Base-by-base conservation (phyloP, 2,797 vertebrate species). In the Sebastes goodei region DNA sequence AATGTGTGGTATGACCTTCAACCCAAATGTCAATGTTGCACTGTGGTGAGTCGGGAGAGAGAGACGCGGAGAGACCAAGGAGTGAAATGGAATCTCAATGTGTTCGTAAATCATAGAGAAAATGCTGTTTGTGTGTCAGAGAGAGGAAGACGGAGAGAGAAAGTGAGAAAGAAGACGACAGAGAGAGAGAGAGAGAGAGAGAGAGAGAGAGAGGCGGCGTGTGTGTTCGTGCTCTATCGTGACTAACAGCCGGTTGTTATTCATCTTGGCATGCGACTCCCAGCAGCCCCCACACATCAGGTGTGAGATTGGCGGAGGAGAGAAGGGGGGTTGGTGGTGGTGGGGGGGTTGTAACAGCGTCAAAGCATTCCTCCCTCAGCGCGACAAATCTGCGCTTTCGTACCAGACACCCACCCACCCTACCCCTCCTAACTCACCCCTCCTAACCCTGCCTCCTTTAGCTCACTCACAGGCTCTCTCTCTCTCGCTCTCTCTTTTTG, bases 181-280 rank as follows among this genome's bases (percentile, higher is more conserved):
- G 79, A 61, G 76, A 56, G 72, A 74, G 59, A 42, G 38, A 0
- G 38, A 42, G 38, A 23, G 10, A 35, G 33, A 35, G 33, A 35
- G 33, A 11, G 33, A 35, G 67, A 75, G 79, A 69, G 80, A 68
- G 64, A 88, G 82, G 89, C 86, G 25, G 91, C 88, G 88, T 89
- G 93, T 90, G 86, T 89, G 91, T 93, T 93, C 84, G 85, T 90
- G 92, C 88, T 88, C 92, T 93, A 92, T 94, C 94, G 93, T 94
- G 93, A 93, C 92, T 94, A 94, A 94, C 93, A 94, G 91, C 92
- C 92, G 91, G 93, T 94, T 93, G 94, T 94, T 95, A 94, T 94
- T 95, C 90, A 94, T 95, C 94, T 93, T 95, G 94, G 92, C 95
- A 94, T 94, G 92, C 84, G 90, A 93, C 90, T 94, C 94, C 91